Evolutionary conservation across 30 jellyfish, hydroid and myxozoan species (phyloP).

Genomic region (Hydractinia echinata): DNA sequence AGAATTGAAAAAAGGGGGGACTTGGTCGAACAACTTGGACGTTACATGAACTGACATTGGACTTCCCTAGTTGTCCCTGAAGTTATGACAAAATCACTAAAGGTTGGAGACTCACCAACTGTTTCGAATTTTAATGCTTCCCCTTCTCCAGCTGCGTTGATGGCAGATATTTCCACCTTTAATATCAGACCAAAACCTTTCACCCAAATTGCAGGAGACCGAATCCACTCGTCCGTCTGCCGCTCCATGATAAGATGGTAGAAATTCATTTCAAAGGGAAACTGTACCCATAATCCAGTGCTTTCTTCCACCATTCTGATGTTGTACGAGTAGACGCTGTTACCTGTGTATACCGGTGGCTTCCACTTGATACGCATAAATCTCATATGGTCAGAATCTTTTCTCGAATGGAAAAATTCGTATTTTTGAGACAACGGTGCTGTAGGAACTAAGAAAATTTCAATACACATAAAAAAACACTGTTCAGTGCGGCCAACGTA

Average conservation of each 20-base stretch:
- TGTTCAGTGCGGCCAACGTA: too few relatives aligned
- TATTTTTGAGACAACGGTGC: too few relatives aligned
- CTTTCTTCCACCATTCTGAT: not conserved
- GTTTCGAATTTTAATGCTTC: not conserved
- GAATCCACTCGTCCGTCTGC: not conserved
- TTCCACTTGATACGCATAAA: not conserved
- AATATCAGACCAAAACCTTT: not conserved
- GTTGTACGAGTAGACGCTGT: not conserved
- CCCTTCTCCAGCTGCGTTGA: constrained; percentile 10
- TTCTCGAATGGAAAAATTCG: too few relatives aligned
- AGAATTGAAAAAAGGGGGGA: too few relatives aligned
- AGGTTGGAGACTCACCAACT: not conserved
- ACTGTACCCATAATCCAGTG: not conserved
- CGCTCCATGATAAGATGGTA: not conserved
- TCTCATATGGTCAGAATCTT: too few relatives aligned
- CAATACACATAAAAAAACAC: too few relatives aligned
- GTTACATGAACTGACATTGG: too few relatives aligned
- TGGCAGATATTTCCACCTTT: not conserved
- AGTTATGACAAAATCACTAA: too few relatives aligned
- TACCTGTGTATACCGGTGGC: constrained; percentile 3
- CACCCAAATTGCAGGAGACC: not conserved
- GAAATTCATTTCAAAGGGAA: not conserved
- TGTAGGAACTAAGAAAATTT: too few relatives aligned
- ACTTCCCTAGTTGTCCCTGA: too few relatives aligned
- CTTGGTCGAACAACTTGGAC: too few relatives aligned